A percentile compares a stretch with the other conserved stretches of the same genome.
Evolutionary conservation across 2,113 vertebrate species (phyloP).

Genomic region (Tenrec ecaudatus): DNA sequence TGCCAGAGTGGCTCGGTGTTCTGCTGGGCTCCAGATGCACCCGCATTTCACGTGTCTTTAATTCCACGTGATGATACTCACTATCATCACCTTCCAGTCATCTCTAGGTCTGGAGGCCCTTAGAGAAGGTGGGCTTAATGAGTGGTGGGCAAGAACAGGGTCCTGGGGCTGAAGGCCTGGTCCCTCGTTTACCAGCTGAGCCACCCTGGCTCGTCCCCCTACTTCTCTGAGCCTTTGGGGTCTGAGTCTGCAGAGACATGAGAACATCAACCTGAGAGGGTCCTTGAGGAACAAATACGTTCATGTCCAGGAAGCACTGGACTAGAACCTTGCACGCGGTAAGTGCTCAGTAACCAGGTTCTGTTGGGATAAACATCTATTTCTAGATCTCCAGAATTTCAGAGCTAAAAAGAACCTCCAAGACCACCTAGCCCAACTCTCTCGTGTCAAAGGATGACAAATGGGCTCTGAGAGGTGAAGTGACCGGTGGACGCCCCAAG

Average conservation of each 20-base stretch:
- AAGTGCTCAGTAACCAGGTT: neutral
- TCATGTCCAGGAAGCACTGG: neutral
- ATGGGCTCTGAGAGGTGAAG: neutral
- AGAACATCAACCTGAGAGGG: neutral
- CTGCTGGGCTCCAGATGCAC: neutral
- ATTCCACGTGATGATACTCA: neutral
- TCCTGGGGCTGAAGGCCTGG: neutral
- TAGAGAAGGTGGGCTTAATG: neutral
- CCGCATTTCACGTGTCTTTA: neutral
- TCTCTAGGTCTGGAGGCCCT: neutral
- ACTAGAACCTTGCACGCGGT: neutral
- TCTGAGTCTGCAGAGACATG: neutral
- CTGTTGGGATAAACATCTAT: neutral
- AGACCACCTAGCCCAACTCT: neutral
- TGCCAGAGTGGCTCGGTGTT: neutral
- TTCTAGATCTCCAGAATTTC: neutral
- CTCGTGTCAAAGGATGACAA: conserved; percentile 23
- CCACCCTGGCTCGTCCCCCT: neutral
- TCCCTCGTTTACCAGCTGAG: neutral
- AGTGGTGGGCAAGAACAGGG: neutral
- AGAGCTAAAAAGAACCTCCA: neutral
- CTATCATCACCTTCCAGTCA: neutral
- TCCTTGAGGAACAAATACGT: conserved; percentile 7
- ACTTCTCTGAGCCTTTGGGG: neutral
- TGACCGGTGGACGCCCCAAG: neutral